Base-by-base conservation (phyloP, 2,113 vertebrate species). In the Heterocephalus glaber region DNA sequence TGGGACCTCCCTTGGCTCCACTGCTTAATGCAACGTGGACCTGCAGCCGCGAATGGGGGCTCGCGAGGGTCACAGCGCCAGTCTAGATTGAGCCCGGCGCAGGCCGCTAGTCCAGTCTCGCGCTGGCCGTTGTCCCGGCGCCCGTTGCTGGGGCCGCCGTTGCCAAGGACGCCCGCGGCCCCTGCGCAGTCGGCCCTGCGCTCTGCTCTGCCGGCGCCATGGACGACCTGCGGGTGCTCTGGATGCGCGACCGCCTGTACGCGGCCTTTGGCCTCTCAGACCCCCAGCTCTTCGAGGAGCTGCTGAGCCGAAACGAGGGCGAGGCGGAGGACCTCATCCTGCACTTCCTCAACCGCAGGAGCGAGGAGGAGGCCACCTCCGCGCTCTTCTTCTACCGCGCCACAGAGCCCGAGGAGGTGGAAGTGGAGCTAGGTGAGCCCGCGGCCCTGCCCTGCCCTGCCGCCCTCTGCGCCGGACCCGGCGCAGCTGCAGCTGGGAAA, bases 181-280 rank as follows among this genome's bases (percentile, higher is more conserved):
- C 7, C 38, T 2, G 61, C 77, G 5, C 13, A 20, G 58, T 14
- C 9, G 0, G 30, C 44, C 5, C 4, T 5, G 30, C 22, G 11
- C 22, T 20, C 13, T 3, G n/a, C 47, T 65, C 58, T 0, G 56
- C 70, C 30, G 98, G 99, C 98, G 95, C 97, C 41, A 96, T 98
- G 97, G 98, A 98, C 83, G 99, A 99, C 95, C 97, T 99, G 82
- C 98, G 99, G 44, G 94, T 99, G 96, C 98, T 97, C 95, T 99
- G 99, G 99, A 96, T 99, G 61, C 98, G 98, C 91, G 98, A 99
- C 89, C 98, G 98, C 2, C 98, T 98, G 1, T 98, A 97, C 41
- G 60, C 92, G 0, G 96, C 97, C 8, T 98, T 99, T 61, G 85
- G 94, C 74, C 89, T 99, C 56, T 58, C 28, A 0, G 98, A 99